Base-by-base conservation (phyloP, 2,113 vertebrate species). In the Amphiprion percula region DNA sequence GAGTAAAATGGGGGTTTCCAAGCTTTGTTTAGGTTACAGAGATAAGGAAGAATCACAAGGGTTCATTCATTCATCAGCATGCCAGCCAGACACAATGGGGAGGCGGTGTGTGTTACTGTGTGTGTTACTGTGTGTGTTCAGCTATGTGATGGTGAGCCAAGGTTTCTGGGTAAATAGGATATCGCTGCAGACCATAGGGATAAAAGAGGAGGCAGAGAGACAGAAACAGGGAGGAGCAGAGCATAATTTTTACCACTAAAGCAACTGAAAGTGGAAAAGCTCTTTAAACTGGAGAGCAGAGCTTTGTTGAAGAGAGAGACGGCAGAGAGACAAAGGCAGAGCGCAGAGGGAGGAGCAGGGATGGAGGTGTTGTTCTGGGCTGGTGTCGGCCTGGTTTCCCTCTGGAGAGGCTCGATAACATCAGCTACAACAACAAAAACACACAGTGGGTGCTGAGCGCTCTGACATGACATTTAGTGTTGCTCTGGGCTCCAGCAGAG, bases 61-160 rank as follows among this genome's bases (percentile, higher is more conserved):
- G 80, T 73, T 84, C 74, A 73, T 83, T 90, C 82, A 88, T 88
- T 90, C 76, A 88, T 91, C 92, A 87, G 83, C 88, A 80, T 84
- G 80, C 86, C 84, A 91, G 82, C 77, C 83, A 91, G 86, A 88
- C 88, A 89, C 87, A 88, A 91, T 79, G 59, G 75, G 67, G 70
- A 68, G 79, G 80, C 54, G 68, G 49, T 28, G 61, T 50, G 63
- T 59, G 56, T 17, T 30, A 6, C 30, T 30, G 46, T 59, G 41
- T 19, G 68, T 47, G 44, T 64, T 39, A 37, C 30, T 30, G 49
- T 30, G 71, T 50, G 58, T 64, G 64, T 71, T 11, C 16, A 56
- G 67, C 63, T 75, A 79, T 86, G 74, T 63, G 41, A 76, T 80
- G 55, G 71, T 24, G 44, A 75, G 84, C 77, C 79, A 87, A 77